Evolutionary conservation across 2,113 vertebrate species (phyloP).

Genomic region (Tamias sibiricus): DNA sequence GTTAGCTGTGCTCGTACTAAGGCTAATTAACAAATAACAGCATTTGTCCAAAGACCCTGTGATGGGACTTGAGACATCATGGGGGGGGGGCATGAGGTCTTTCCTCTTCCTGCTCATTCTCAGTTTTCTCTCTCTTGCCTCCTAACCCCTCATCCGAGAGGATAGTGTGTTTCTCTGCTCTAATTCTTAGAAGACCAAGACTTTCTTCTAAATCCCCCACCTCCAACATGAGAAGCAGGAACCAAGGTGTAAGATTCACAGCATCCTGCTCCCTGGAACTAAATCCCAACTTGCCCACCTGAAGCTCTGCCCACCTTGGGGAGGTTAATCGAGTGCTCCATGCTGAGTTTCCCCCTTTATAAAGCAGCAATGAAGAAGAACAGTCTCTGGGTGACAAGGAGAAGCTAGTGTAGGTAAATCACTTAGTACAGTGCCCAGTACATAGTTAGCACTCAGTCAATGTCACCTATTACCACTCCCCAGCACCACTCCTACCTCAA

Average conservation of each 20-base stretch:
- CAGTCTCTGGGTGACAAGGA: background rate
- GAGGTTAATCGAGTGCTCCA: background rate
- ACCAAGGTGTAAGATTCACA: background rate
- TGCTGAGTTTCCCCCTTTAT: background rate
- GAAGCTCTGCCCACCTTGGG: background rate
- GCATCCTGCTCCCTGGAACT: background rate
- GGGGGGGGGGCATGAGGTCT: background rate
- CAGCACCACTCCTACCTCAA: too few species aligned
- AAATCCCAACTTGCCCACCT: background rate
- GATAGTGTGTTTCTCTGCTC: background rate
- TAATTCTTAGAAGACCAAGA: background rate
- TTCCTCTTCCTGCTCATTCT: conserved; percentile 23
- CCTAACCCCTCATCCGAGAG: background rate
- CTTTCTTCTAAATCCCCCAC: background rate
- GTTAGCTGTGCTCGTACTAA: background rate
- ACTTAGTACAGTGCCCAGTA: background rate
- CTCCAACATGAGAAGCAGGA: background rate
- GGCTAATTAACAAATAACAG: background rate
- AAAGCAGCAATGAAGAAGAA: conserved; percentile 8
- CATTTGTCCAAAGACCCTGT: background rate
- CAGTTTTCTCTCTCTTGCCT: background rate
- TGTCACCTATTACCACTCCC: background rate
- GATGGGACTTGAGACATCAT: background rate
- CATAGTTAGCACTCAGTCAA: background rate
- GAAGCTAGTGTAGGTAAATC: background rate